phyloP scores from a whole-genome alignment of 2,888 invertebrate species.

The Sarcophaga caerulescens region DNA sequence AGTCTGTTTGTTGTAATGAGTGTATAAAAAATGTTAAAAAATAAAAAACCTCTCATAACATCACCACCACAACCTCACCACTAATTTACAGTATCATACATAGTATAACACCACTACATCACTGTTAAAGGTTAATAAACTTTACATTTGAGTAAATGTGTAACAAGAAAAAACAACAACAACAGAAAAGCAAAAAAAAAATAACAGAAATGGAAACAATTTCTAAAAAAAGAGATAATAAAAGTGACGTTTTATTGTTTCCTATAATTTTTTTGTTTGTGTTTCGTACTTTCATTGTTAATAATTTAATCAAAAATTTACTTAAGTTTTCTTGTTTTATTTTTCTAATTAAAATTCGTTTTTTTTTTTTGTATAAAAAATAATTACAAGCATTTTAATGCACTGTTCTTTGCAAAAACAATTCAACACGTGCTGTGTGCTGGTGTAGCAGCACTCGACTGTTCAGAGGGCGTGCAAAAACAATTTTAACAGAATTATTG shows the following conservation, averaged over 20 bases:
- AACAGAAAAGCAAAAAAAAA: conserved; percentile 3
- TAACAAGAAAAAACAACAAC: conserved; percentile 20
- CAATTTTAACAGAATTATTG: neutral
- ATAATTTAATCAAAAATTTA: no score
- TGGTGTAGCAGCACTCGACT: conserved; percentile 15
- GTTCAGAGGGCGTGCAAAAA: conserved; percentile 38
- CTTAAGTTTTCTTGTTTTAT: neutral
- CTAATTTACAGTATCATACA: neutral
- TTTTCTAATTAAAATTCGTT: neutral
- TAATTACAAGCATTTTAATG: neutral
- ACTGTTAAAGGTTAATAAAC: conserved; percentile 57
- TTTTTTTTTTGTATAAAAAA: conserved; percentile 35
- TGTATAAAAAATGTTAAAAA: neutral
- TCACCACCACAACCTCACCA: neutral
- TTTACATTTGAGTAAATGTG: conserved; percentile 58
- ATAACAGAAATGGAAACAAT: neutral
- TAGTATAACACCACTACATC: neutral
- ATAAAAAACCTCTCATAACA: neutral
- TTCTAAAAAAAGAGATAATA: neutral
- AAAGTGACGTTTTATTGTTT: neutral
- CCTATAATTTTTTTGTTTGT: neutral
- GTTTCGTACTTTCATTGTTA: no score
- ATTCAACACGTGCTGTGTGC: conserved; percentile 48
- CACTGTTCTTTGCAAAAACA: conserved; percentile 38
- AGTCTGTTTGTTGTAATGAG: conserved; percentile 15